A percentile compares a stretch with the other conserved stretches of the same genome.
Conservation (phyloP, 2,113 vertebrate species). For the Bothrops jararaca region DNA sequence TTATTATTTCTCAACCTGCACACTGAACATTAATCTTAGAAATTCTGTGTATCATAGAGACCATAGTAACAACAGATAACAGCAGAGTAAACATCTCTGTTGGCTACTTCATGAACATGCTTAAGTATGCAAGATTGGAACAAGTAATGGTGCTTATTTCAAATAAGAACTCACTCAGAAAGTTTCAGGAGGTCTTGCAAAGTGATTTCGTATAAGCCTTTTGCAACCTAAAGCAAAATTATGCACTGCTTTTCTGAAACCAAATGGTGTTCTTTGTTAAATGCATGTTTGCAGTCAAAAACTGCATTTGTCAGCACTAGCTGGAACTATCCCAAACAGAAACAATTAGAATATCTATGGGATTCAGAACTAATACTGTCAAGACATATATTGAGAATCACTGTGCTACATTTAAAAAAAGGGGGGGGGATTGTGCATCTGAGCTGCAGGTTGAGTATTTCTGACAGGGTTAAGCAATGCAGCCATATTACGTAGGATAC, state of each 20-base stretch:
- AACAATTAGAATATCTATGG: not conserved
- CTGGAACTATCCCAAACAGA: not conserved
- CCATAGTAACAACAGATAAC: constrained; percentile 42
- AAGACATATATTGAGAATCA: not conserved
- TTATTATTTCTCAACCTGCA: constrained; percentile 23
- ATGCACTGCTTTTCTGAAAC: not conserved
- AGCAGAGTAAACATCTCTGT: constrained; percentile 44
- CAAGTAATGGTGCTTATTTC: constrained; percentile 8
- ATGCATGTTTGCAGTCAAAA: not conserved
- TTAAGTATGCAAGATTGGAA: constrained; percentile 17
- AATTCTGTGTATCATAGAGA: constrained; percentile 40
- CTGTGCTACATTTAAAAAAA: not conserved
- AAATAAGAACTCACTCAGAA: constrained; percentile 27
- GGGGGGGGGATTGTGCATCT: not conserved
- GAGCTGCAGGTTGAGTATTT: not conserved
- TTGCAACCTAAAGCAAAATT: not conserved
- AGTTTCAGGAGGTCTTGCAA: not conserved
- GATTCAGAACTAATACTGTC: not conserved
- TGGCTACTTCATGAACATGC: constrained; percentile 35
- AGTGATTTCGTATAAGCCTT: not conserved
- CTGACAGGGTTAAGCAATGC: not conserved
- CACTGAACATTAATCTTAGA: constrained; percentile 5
- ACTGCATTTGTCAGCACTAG: not conserved
- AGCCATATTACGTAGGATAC: not conserved
- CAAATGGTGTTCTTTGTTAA: constrained; percentile 22